Evolutionary conservation across 2,797 vertebrate species (phyloP).

Genomic region (Myotis planiceps): DNA sequence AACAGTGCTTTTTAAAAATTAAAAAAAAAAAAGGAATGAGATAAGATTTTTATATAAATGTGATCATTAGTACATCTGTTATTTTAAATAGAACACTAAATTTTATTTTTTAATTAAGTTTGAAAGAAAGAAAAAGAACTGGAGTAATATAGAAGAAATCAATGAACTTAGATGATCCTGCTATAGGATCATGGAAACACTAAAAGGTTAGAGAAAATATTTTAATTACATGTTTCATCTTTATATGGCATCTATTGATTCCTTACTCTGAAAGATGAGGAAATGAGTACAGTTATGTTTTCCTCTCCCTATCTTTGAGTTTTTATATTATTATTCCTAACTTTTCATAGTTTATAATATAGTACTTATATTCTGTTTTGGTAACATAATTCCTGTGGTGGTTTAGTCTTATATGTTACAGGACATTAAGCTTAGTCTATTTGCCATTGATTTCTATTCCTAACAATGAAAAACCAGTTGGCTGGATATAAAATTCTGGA

Average conservation of each 20-base stretch:
- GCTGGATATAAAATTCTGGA: not conserved
- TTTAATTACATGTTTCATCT: not conserved
- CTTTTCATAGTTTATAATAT: not conserved
- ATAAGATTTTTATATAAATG: not conserved
- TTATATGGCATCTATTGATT: not conserved
- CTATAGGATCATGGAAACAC: not conserved
- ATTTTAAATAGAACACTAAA: conserved; percentile 28
- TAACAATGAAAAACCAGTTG: not conserved
- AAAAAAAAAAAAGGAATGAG: too few species aligned
- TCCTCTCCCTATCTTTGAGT: not conserved
- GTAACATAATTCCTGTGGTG: not conserved
- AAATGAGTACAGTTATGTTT: not conserved
- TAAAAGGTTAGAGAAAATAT: not conserved
- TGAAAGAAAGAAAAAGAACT: not conserved
- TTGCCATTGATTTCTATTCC: not conserved
- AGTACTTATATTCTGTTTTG: not conserved
- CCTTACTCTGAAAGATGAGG: not conserved
- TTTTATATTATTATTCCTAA: not conserved
- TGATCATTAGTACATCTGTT: not conserved
- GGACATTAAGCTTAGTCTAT: not conserved
- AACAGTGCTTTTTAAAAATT: too few species aligned
- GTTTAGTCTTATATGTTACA: not conserved
- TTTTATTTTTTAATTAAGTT: not conserved
- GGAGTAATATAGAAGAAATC: not conserved
- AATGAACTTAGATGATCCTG: not conserved